Conservation (phyloP, 2,888 invertebrate genomes). For the Caenorhabditis angaria region DNA sequence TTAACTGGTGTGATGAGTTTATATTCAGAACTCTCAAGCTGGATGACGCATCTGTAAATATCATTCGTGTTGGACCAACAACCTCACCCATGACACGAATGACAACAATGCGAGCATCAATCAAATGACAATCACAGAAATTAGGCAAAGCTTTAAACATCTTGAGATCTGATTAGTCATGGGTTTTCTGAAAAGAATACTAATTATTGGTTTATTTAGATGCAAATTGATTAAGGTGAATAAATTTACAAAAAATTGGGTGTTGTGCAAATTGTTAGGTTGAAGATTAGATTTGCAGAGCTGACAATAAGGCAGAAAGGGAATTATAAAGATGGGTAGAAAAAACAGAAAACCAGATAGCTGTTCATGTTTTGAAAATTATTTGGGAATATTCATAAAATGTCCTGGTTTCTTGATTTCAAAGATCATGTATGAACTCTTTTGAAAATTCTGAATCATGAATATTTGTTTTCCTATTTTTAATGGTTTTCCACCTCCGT, state of each 20-base stretch:
- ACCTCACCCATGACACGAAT: constrained; percentile 23
- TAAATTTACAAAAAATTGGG: not conserved
- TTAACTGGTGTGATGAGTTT: constrained; percentile 6
- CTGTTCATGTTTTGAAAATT: too few species aligned
- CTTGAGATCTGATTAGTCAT: not conserved
- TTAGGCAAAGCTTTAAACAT: not conserved
- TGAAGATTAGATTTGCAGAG: not conserved
- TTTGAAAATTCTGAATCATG: too few species aligned
- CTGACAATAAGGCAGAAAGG: too few species aligned
- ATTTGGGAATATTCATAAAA: too few species aligned
- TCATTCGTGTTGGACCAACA: constrained; percentile 30
- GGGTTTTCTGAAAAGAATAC: not conserved
- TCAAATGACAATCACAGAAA: constrained; percentile 10
- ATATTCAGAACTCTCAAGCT: constrained; percentile 30
- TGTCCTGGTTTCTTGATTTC: too few species aligned
- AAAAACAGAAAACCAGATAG: too few species aligned
- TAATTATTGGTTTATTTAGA: not conserved
- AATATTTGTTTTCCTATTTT: too few species aligned
- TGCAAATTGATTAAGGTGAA: not conserved
- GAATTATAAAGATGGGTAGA: too few species aligned
- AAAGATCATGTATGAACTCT: too few species aligned
- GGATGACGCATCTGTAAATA: constrained; percentile 36
- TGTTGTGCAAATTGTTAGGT: constrained; percentile 1
- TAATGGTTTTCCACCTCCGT: too few species aligned
- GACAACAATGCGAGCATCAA: constrained; percentile 19